Evolutionary conservation across 2,113 vertebrate species (phyloP).

Genomic region (Donacobius atricapilla): DNA sequence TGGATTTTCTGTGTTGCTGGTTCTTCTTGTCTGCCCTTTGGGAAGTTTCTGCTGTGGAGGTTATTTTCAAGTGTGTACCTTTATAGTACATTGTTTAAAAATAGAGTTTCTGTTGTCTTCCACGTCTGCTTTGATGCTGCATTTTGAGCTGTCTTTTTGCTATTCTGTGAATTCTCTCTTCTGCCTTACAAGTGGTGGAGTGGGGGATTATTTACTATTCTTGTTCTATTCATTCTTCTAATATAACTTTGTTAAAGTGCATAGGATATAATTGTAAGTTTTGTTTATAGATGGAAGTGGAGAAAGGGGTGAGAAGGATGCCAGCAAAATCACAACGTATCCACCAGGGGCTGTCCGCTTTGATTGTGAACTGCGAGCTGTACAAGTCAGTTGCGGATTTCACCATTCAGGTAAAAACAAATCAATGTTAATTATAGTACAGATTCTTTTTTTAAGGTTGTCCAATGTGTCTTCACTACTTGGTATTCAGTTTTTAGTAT

Average conservation of each 20-base stretch:
- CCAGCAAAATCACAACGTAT: conserved; percentile 98
- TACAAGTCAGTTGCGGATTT: conserved; percentile 98
- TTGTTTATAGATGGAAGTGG: conserved; percentile 88
- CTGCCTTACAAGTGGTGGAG: not conserved
- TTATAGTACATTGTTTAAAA: not conserved
- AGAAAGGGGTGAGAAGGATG: conserved; percentile 96
- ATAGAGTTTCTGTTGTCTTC: not conserved
- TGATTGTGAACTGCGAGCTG: conserved; percentile 90
- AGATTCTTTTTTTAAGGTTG: not conserved
- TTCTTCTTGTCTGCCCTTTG: not conserved
- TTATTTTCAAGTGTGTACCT: not conserved
- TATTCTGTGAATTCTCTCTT: conserved; percentile 40
- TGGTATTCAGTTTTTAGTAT: not conserved
- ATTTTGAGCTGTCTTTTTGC: conserved; percentile 45
- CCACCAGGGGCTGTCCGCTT: conserved; percentile 93
- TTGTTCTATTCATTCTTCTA: conserved; percentile 16
- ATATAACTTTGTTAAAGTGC: not conserved
- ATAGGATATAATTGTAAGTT: conserved; percentile 35
- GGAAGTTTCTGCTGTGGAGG: not conserved
- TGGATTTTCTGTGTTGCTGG: not conserved
- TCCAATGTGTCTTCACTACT: not conserved
- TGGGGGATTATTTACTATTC: not conserved
- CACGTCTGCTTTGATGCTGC: conserved; percentile 31
- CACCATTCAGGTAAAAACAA: conserved; percentile 90
- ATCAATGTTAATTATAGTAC: fast-evolving